These are phyloP conservation scores for Leptinotarsa peninsularis DNA, from an alignment of 2,888 invertebrate genomes.

Conservation along the genomic window DNA sequence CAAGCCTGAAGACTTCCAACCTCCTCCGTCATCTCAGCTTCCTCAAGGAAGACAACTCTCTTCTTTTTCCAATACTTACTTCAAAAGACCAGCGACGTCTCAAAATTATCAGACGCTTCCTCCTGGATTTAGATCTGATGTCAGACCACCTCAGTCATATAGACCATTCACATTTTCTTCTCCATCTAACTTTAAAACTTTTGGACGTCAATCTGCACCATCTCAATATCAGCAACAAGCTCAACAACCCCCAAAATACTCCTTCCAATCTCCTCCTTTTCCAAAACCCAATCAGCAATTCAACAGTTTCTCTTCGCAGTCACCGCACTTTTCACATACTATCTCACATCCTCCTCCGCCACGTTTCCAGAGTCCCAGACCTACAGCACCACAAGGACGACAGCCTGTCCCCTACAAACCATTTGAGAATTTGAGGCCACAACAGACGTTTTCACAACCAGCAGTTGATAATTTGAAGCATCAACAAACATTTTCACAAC, in stretches of 20 bases:
- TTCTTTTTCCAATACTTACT: constrained; percentile 54
- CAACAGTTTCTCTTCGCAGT: constrained; percentile 39
- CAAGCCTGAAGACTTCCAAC: constrained; percentile 65
- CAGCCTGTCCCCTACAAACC: constrained; percentile 62
- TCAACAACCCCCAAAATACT: constrained; percentile 53
- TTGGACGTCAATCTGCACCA: constrained; percentile 42
- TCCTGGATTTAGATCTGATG: constrained; percentile 51
- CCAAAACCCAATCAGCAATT: constrained; percentile 35
- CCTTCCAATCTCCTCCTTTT: constrained; percentile 40
- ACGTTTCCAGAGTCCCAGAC: constrained; percentile 58
- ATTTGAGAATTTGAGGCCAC: constrained; percentile 51
- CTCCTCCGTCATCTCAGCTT: constrained; percentile 37
- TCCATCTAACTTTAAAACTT: constrained; percentile 39
- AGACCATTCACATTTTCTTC: constrained; percentile 66
- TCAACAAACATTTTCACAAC: constrained; percentile 40
- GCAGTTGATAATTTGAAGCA: constrained; percentile 38
- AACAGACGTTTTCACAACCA: constrained; percentile 47
- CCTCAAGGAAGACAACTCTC: constrained; percentile 57
- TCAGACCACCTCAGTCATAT: constrained; percentile 69
- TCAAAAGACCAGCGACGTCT: constrained; percentile 49
- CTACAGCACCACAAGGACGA: constrained; percentile 52
- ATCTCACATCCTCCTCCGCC: constrained; percentile 49
- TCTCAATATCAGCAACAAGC: constrained; percentile 40
- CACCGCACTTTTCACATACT: constrained; percentile 46
- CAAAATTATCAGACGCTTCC: constrained; percentile 42